These are phyloP conservation scores for Bombus consobrinus DNA, from an alignment of 1,140 invertebrate genomes.

Conservation along the genomic window DNA sequence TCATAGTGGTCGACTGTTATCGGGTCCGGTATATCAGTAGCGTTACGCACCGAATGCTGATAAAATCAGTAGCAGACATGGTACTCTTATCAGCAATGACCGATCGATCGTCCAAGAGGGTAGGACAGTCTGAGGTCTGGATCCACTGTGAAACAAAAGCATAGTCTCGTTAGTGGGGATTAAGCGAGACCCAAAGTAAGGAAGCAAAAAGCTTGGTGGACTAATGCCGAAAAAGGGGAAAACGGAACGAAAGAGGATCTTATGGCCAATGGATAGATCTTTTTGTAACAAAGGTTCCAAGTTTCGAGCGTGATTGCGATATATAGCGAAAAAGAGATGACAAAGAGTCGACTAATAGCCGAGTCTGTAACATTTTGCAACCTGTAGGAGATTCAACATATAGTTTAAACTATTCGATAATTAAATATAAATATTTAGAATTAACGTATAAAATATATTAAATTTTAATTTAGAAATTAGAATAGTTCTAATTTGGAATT, in stretches of 20 bases:
- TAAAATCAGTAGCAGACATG: conserved; percentile 58
- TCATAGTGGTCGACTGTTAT: conserved; percentile 34
- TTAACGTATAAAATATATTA: neutral
- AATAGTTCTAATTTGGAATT: no score
- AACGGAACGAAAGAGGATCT: neutral
- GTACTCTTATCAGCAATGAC: conserved; percentile 49
- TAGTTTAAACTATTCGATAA: neutral
- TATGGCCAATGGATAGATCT: conserved; percentile 20
- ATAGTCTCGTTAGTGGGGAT: conserved; percentile 63
- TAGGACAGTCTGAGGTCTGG: conserved; percentile 30
- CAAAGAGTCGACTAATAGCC: neutral
- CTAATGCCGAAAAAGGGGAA: conserved; percentile 30
- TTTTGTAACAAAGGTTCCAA: conserved; percentile 24
- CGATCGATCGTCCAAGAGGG: conserved; percentile 60
- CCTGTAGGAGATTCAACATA: neutral
- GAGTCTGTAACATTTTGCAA: neutral
- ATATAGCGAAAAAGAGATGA: neutral
- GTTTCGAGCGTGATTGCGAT: neutral
- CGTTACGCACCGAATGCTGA: conserved; percentile 48
- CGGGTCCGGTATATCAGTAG: conserved; percentile 52
- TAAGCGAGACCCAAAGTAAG: conserved; percentile 42
- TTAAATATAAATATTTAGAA: neutral
- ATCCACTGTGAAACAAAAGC: conserved; percentile 61
- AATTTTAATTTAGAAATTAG: neutral
- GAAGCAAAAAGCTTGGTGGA: conserved; percentile 42